Evolutionary conservation across 2,888 invertebrate species (phyloP).

Genomic region (Lithophane socia): DNA sequence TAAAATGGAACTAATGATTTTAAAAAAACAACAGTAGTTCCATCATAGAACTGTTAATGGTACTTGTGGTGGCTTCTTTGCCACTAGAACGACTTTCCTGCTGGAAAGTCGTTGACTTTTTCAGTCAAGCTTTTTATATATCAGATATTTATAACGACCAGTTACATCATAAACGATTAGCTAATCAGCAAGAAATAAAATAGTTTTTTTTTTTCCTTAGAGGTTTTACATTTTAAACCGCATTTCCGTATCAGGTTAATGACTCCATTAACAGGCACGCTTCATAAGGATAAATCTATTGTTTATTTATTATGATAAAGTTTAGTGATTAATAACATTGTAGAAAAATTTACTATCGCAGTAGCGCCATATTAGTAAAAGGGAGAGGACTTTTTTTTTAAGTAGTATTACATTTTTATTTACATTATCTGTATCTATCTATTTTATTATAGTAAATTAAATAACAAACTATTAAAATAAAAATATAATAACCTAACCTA

Average conservation of each 20-base stretch:
- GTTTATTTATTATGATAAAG: not conserved
- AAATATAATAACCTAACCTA: too few relatives aligned
- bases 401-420: too few relatives aligned
- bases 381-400: too few relatives aligned
- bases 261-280: not conserved
- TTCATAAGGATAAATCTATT: slow-evolving; percentile 14
- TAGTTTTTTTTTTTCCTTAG: not conserved
- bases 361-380: not conserved
- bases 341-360: not conserved
- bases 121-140: not conserved
- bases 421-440: too few relatives aligned
- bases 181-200: not conserved
- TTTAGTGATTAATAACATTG: not conserved
- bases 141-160: not conserved
- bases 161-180: not conserved
- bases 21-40: too few relatives aligned
- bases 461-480: too few relatives aligned
- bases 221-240: not conserved
- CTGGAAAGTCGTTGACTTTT: not conserved
- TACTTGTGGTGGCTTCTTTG: too few relatives aligned
- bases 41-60: too few relatives aligned
- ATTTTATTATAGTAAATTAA: too few relatives aligned
- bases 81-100: too few relatives aligned
- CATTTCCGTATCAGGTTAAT: not conserved
- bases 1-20: too few relatives aligned